A percentile compares a stretch with the other conserved stretches of the same genome.
Conservation (phyloP, 2,797 vertebrate genomes). For the Phrynocephalus forsythii region DNA sequence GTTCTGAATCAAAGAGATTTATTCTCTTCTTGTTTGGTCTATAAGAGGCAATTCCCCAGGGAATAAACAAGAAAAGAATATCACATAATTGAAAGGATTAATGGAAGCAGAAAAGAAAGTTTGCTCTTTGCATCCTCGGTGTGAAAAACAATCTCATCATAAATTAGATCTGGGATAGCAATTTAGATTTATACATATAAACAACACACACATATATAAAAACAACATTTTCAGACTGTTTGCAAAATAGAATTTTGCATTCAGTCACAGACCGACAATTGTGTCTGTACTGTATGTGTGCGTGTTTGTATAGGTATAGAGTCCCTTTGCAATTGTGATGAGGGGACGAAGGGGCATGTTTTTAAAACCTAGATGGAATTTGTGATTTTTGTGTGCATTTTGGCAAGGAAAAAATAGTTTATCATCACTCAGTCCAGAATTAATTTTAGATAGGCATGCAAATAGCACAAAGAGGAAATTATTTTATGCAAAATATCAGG, state of each 20-base stretch:
- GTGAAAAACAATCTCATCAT: slow-evolving; percentile 34
- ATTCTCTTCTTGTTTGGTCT: slow-evolving; percentile 36
- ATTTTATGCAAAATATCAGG: not conserved
- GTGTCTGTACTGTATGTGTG: not conserved
- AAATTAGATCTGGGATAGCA: slow-evolving; percentile 49
- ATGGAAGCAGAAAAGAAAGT: slow-evolving; percentile 46
- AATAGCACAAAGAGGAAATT: not conserved
- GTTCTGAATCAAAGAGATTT: slow-evolving; percentile 24
- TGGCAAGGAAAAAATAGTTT: not conserved
- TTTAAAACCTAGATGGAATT: slow-evolving; percentile 6
- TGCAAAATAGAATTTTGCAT: slow-evolving; percentile 4
- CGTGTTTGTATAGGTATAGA: no score
- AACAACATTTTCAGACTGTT: not conserved
- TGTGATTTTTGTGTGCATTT: slow-evolving; percentile 10
- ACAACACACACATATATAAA: not conserved
- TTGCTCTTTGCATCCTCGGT: slow-evolving; percentile 42
- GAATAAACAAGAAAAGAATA: slow-evolving; percentile 33
- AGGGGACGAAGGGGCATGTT: not conserved
- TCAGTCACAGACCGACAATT: not conserved
- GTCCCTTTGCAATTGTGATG: not conserved
- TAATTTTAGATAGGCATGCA: not conserved
- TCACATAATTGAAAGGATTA: slow-evolving; percentile 57
- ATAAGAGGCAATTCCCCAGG: slow-evolving; percentile 24
- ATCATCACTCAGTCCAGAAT: not conserved
- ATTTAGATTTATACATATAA: slow-evolving; percentile 7